These are phyloP conservation scores for Astyanax mexicanus DNA, from an alignment of 2,797 vertebrate species.

Conservation along the genomic window DNA sequence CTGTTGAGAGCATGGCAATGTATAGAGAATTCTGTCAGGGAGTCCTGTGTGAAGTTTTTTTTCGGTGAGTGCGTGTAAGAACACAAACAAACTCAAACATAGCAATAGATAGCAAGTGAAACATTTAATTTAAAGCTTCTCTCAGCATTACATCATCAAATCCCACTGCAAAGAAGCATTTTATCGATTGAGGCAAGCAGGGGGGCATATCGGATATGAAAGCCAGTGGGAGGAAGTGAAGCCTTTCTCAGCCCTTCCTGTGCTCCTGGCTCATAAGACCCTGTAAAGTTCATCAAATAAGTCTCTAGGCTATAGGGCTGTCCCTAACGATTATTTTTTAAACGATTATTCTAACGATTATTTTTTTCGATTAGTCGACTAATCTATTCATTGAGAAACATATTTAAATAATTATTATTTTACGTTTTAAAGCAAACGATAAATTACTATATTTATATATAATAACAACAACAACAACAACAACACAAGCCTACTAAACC, in stretches of 20 bases:
- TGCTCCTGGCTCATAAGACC: not conserved
- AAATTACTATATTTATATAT: no score
- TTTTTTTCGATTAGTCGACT: no score
- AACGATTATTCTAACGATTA: no score
- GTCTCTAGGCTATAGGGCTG: no score
- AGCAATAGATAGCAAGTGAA: not conserved
- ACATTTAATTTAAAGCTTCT: not conserved
- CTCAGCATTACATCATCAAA: not conserved
- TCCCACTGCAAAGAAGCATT: not conserved
- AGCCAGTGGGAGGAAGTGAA: conserved; percentile 11
- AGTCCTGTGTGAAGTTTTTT: not conserved
- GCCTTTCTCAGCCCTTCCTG: conserved; percentile 1
- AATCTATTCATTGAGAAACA: no score
- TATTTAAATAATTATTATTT: no score
- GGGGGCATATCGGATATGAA: not conserved
- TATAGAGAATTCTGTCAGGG: not conserved
- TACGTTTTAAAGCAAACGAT: no score
- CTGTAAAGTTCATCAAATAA: not conserved
- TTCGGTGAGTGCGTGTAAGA: conserved; percentile 1
- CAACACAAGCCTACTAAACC: no score
- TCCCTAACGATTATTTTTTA: no score
- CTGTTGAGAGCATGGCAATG: not conserved
- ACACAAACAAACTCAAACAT: not conserved
- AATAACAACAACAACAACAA: no score
- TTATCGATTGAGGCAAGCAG: not conserved